These are phyloP conservation scores for Thecophora atra DNA, from an alignment of 2,888 invertebrate genomes.

Conservation along the genomic window DNA sequence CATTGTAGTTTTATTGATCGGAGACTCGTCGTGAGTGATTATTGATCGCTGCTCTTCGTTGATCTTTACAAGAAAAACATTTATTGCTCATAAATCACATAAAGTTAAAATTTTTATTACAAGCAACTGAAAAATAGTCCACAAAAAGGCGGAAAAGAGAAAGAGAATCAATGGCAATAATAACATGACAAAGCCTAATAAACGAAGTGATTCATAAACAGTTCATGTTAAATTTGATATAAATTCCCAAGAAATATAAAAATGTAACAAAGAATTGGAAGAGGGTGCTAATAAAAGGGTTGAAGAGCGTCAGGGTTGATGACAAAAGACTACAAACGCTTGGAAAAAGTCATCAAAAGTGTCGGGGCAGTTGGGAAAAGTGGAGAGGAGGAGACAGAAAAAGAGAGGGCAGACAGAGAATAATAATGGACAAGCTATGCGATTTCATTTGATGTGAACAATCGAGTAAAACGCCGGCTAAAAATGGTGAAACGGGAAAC, in stretches of 20 bases:
- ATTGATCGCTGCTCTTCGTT: too few relatives aligned
- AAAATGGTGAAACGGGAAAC: conserved; percentile 18
- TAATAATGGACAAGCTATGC: not conserved
- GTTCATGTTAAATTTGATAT: conserved; percentile 10
- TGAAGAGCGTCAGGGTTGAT: too few relatives aligned
- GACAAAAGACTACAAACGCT: not conserved
- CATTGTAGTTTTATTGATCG: too few relatives aligned
- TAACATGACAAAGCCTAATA: conserved; percentile 16
- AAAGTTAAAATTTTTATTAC: not conserved
- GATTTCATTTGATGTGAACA: too few relatives aligned
- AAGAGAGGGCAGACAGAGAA: not conserved
- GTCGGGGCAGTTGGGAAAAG: not conserved
- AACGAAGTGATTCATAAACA: conserved; percentile 29
- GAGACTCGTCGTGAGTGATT: too few relatives aligned
- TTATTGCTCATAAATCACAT: conserved; percentile 15
- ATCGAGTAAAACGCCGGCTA: not conserved
- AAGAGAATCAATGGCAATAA: not conserved
- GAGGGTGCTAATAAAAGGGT: not conserved
- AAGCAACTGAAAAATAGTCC: not conserved
- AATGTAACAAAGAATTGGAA: not conserved
- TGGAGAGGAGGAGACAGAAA: not conserved
- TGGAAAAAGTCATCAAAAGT: not conserved
- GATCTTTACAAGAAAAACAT: conserved; percentile 7
- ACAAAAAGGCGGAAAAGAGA: not conserved
- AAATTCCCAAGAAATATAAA: not conserved